These are phyloP conservation scores for Selene dorsalis DNA, from an alignment of 2,797 vertebrate species.

Conservation along the genomic window DNA sequence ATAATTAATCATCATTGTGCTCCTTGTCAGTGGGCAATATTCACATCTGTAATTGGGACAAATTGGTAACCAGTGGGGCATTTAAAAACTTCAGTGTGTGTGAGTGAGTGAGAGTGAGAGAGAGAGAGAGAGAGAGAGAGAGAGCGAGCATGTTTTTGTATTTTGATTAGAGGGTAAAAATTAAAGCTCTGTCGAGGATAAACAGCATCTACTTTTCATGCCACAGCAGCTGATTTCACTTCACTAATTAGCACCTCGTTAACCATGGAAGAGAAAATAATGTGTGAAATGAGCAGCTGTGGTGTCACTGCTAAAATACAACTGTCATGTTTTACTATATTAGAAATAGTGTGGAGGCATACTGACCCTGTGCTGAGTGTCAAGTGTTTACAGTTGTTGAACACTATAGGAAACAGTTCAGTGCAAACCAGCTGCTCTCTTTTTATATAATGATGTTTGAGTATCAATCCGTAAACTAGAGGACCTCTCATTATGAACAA, in stretches of 20 bases:
- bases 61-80: constrained; percentile 59
- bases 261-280: constrained; percentile 35
- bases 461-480: background rate
- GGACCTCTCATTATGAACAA: background rate
- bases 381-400: background rate
- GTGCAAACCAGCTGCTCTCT: background rate
- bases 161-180: constrained; percentile 47
- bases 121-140: too few relatives aligned
- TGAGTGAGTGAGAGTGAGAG: background rate
- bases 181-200: constrained; percentile 22
- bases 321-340: constrained; percentile 6
- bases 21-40: constrained; percentile 55
- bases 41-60: constrained; percentile 59
- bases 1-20: constrained; percentile 65
- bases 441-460: background rate
- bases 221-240: constrained; percentile 38
- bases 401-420: background rate
- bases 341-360: background rate
- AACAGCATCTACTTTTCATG: constrained; percentile 28
- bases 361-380: background rate
- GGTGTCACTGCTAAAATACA: constrained; percentile 23
- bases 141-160: constrained; percentile 16
- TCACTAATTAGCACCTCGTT: constrained; percentile 42
- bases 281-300: constrained; percentile 35
- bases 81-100: constrained; percentile 36